phyloP scores from a whole-genome alignment of 2,113 vertebrate species.

The Melozone crissalis region DNA sequence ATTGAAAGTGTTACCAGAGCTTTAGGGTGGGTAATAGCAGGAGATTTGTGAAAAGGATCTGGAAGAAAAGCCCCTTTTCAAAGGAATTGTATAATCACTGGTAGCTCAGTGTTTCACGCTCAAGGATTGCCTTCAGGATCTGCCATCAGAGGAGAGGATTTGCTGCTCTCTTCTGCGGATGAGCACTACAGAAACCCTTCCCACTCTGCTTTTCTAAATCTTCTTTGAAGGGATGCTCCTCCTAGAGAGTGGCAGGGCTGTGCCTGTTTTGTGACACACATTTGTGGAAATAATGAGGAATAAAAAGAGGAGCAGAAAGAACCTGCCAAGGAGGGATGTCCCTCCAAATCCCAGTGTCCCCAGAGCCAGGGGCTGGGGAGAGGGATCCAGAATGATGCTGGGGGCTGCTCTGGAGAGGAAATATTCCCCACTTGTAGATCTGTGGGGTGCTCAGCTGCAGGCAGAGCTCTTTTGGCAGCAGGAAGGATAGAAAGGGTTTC shows the following conservation, averaged over 20 bases:
- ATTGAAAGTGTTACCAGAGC: conserved; percentile 6
- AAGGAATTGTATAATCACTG: conserved; percentile 7
- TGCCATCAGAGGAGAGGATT: conserved; percentile 23
- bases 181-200: not conserved
- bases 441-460: not conserved
- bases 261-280: not conserved
- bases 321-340: not conserved
- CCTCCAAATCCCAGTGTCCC: not conserved
- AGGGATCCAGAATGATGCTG: rapidly evolving
- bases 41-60: conserved; percentile 31
- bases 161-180: not conserved
- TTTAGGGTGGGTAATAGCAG: conserved; percentile 30
- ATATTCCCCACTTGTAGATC: not conserved
- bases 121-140: not conserved
- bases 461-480: not conserved
- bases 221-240: not conserved
- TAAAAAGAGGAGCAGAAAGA: not conserved
- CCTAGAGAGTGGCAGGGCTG: not conserved
- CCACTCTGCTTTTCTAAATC: not conserved
- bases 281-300: not conserved
- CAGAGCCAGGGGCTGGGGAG: not conserved
- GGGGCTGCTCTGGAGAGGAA: not conserved
- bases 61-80: conserved; percentile 32
- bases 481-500: not conserved
- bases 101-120: not conserved